Evolutionary conservation across 1,140 invertebrate species (phyloP).

Genomic region (Cephus cinctus): DNA sequence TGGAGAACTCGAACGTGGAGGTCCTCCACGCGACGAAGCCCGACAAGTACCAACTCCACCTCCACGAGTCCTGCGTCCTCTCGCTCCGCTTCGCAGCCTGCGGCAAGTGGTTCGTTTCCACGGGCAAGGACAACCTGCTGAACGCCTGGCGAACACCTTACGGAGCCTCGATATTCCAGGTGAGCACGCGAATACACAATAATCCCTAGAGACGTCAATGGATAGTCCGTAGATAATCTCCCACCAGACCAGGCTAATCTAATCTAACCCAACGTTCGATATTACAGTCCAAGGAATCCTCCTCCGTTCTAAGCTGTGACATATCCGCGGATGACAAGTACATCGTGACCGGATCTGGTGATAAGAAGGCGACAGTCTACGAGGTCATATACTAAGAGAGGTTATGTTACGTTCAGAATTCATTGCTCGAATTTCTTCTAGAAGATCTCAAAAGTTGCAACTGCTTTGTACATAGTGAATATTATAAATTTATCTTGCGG

Average conservation of each 20-base stretch:
- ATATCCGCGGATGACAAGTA: conserved; percentile 98
- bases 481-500: too few relatives aligned
- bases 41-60: conserved; percentile 97
- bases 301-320: conserved; percentile 98
- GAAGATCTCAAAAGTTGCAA: conserved; percentile 3
- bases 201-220: too few relatives aligned
- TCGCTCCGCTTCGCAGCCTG: conserved; percentile 94
- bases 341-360: conserved; percentile 98
- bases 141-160: conserved; percentile 99
- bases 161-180: conserved; percentile 98
- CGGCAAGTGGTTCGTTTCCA: conserved; percentile 99
- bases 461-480: conserved; percentile 2
- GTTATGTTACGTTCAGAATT: background rate
- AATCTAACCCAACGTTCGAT: conserved; percentile 3
- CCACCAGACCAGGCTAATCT: too few relatives aligned
- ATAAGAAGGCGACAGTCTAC: conserved; percentile 98
- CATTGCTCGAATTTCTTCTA: too few relatives aligned
- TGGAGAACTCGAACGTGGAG: conserved; percentile 98
- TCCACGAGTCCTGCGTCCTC: conserved; percentile 97
- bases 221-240: too few relatives aligned
- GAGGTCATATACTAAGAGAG: conserved; percentile 88
- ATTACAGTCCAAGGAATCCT: conserved; percentile 96
- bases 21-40: conserved; percentile 91
- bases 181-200: too few relatives aligned
- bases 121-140: conserved; percentile 97